Percentiles rank a stretch among this genome's conserved stretches.
These are phyloP conservation scores for Labrus mixtus DNA, from an alignment of 2,113 vertebrate species.

Conservation along the genomic window DNA sequence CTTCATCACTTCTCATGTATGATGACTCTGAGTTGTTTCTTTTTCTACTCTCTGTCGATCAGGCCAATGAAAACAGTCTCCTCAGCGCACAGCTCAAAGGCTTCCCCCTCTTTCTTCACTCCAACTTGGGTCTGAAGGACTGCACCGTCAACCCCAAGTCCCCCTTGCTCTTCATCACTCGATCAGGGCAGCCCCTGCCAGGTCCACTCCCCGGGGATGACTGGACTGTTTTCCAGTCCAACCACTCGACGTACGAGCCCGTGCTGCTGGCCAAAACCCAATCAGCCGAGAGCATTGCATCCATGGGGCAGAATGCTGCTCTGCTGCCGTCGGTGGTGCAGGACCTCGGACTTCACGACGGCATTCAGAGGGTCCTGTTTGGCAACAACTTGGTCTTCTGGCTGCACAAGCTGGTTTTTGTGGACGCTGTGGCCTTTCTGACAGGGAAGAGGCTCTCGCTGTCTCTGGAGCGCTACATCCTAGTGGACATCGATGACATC, in stretches of 20 bases:
- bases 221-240: slow-evolving; percentile 98
- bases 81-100: slow-evolving; percentile 98
- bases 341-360: slow-evolving; percentile 95
- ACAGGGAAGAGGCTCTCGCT: slow-evolving; percentile 94
- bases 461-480: slow-evolving; percentile 93
- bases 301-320: slow-evolving; percentile 88
- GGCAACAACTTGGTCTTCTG: slow-evolving; percentile 98
- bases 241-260: slow-evolving; percentile 96
- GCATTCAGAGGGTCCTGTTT: slow-evolving; percentile 96
- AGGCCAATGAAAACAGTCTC: slow-evolving; percentile 99
- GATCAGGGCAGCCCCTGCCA: slow-evolving; percentile 91
- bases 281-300: slow-evolving; percentile 90
- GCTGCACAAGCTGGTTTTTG: slow-evolving; percentile 96
- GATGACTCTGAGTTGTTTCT: slow-evolving; percentile 61
- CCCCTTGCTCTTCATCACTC: slow-evolving; percentile 93
- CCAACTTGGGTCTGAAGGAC: slow-evolving; percentile 96
- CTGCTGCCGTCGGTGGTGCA: slow-evolving; percentile 96
- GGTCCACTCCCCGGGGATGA: slow-evolving; percentile 95
- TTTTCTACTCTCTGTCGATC: slow-evolving; percentile 43
- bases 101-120: slow-evolving; percentile 97
- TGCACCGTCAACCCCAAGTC: slow-evolving; percentile 96
- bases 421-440: slow-evolving; percentile 95
- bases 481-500: slow-evolving; percentile 98
- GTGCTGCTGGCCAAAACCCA: slow-evolving; percentile 95
- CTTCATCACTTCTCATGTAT: slow-evolving; percentile 56